These are phyloP conservation scores for Acestrorhynchus altus DNA, from an alignment of 2,797 vertebrate genomes.

Conservation along the genomic window DNA sequence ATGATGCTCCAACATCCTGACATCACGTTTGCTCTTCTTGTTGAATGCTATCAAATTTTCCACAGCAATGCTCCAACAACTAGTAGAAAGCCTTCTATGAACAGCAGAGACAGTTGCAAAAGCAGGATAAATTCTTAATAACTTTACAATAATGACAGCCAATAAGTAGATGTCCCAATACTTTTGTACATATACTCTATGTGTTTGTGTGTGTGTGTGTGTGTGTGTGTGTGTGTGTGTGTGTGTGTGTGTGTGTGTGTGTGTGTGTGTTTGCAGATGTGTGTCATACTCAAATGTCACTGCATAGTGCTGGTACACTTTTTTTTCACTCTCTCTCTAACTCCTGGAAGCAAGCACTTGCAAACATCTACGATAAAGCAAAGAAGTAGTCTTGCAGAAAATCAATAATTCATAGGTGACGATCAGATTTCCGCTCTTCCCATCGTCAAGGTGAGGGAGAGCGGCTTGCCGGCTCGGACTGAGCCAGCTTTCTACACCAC, in stretches of 20 bases:
- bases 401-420: slow-evolving; percentile 69
- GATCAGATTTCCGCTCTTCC: slow-evolving; percentile 60
- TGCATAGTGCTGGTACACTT: slow-evolving; percentile 33
- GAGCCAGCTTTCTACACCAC: slow-evolving; percentile 34
- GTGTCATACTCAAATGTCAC: slow-evolving; percentile 81
- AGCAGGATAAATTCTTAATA: no score
- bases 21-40: no score
- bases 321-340: not conserved
- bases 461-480: slow-evolving; percentile 23
- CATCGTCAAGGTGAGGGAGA: slow-evolving; percentile 58
- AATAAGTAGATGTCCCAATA: no score
- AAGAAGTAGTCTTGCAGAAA: slow-evolving; percentile 58
- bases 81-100: no score
- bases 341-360: slow-evolving; percentile 30
- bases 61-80: no score
- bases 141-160: no score
- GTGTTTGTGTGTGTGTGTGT: no score
- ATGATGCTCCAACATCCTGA: no score
- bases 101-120: no score
- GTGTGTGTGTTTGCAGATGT: not conserved
- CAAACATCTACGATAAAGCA: slow-evolving; percentile 57
- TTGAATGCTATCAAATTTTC: no score
- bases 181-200: no score
- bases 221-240: not conserved
- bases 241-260: not conserved